Evolutionary conservation across 2,797 vertebrate genomes (phyloP).

Genomic region (Spheniscus humboldti): DNA sequence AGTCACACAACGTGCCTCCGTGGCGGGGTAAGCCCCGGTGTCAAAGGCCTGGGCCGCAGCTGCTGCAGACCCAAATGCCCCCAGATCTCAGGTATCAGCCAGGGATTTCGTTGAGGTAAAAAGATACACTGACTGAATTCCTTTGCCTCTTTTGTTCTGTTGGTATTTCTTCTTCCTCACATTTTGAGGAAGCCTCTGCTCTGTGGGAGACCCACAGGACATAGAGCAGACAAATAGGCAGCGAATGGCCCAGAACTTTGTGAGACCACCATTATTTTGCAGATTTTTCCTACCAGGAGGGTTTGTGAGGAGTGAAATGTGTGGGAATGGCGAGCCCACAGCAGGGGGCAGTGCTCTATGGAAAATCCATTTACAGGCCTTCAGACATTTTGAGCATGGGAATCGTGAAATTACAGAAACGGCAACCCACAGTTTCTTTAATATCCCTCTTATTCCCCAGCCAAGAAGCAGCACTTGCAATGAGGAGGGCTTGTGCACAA

Average conservation of each 20-base stretch:
- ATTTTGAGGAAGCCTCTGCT: not conserved
- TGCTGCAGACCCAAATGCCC: constrained; percentile 8
- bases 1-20: not conserved
- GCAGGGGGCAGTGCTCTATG: constrained; percentile 66
- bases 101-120: not conserved
- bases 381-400: not conserved
- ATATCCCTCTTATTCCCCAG: not conserved
- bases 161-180: not conserved
- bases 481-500: not conserved
- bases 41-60: constrained; percentile 42
- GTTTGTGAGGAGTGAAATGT: not conserved
- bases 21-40: not conserved
- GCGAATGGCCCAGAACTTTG: fast-evolving
- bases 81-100: not conserved
- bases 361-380: not conserved
- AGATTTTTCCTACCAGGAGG: not conserved
- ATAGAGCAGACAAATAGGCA: fast-evolving
- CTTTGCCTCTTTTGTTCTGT: not conserved
- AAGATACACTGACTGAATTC: not conserved
- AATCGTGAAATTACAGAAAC: not conserved
- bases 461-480: not conserved
- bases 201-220: not conserved
- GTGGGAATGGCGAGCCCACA: constrained; percentile 4
- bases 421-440: not conserved
- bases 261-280: not conserved